These are phyloP conservation scores for Erebia palarica DNA, from an alignment of 2,888 invertebrate species.

Conservation along the genomic window DNA sequence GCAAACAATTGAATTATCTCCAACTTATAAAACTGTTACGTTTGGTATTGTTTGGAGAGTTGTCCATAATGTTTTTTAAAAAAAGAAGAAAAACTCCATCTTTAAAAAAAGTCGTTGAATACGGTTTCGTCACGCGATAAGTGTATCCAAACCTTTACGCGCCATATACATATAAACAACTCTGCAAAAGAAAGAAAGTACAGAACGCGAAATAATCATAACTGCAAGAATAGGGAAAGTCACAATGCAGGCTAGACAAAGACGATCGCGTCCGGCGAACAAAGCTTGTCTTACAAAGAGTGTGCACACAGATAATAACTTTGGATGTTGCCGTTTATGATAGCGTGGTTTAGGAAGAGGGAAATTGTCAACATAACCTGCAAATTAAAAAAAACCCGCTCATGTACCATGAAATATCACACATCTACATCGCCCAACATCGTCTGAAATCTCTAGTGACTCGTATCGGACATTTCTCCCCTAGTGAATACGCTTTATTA, in stretches of 20 bases:
- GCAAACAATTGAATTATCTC: slow-evolving; percentile 16
- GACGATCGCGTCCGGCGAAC: slow-evolving; percentile 33
- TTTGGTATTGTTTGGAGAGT: not conserved
- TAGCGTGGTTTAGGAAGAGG: not conserved
- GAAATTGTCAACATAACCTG: not conserved
- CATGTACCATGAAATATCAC: too few species aligned
- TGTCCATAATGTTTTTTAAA: too few species aligned
- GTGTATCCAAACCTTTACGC: not conserved
- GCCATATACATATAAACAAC: not conserved
- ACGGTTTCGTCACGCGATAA: too few species aligned
- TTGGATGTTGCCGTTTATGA: slow-evolving; percentile 17
- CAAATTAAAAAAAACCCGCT: too few species aligned
- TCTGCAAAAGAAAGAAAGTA: slow-evolving; percentile 4
- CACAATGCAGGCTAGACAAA: slow-evolving; percentile 36
- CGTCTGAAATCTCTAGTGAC: too few species aligned
- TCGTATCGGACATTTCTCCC: too few species aligned
- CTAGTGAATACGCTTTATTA: too few species aligned
- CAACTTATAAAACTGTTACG: not conserved
- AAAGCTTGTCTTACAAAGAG: slow-evolving; percentile 26
- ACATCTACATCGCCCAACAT: too few species aligned
- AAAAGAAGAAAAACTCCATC: too few species aligned
- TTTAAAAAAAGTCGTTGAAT: too few species aligned
- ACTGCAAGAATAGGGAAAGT: slow-evolving; percentile 19
- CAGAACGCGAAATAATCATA: slow-evolving; percentile 25
- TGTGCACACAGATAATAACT: slow-evolving; percentile 20